These are phyloP conservation scores for Molorchus minor DNA, from an alignment of 2,888 invertebrate species.

Conservation along the genomic window DNA sequence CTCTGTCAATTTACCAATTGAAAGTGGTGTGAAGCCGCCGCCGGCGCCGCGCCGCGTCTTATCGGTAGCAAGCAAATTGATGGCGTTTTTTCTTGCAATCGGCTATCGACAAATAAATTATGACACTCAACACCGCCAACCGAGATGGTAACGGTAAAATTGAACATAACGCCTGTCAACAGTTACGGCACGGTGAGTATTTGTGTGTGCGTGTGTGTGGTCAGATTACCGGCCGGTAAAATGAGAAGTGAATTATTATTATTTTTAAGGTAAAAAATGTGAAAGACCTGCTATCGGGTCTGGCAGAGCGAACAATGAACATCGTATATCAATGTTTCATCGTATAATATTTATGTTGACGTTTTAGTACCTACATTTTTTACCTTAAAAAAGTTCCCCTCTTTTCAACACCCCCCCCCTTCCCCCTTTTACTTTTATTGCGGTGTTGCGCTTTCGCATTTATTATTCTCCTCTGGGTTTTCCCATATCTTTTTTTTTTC, in stretches of 20 bases:
- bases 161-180: conserved; percentile 39
- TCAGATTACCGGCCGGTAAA: neutral
- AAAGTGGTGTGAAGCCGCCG: neutral
- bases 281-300: too few species aligned
- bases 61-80: conserved; percentile 15
- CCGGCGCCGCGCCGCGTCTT: conserved; percentile 1
- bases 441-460: too few species aligned
- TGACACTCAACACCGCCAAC: conserved; percentile 28
- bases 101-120: conserved; percentile 19
- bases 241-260: neutral
- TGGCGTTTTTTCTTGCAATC: conserved; percentile 5
- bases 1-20: neutral
- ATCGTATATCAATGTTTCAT: too few species aligned
- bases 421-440: too few species aligned
- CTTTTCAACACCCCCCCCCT: too few species aligned
- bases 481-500: too few species aligned
- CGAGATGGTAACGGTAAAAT: conserved; percentile 46
- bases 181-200: conserved; percentile 39
- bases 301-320: too few species aligned
- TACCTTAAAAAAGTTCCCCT: too few species aligned
- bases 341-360: too few species aligned
- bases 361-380: too few species aligned
- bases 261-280: too few species aligned
- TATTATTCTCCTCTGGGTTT: too few species aligned
- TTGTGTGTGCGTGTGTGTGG: neutral